phyloP scores from a whole-genome alignment of 1,140 invertebrate genomes.

The Aethina tumida region DNA sequence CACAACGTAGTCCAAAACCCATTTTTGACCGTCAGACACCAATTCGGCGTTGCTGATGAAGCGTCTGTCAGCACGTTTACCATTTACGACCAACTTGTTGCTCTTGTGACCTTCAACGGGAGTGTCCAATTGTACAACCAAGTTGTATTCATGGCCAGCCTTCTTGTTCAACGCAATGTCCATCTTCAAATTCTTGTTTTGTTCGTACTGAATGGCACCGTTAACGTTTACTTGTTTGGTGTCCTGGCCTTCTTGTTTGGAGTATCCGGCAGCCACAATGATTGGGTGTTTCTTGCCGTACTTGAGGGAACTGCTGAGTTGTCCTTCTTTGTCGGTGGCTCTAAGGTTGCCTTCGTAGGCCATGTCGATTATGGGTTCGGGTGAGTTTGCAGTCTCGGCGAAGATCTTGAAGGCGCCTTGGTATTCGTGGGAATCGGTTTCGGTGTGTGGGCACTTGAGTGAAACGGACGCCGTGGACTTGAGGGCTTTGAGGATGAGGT shows the following conservation, averaged over 20 bases:
- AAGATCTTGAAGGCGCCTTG: constrained; percentile 13
- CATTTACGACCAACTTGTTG: constrained; percentile 42
- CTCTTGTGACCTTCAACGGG: constrained; percentile 45
- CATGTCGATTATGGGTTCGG: constrained; percentile 20
- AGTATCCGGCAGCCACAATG: constrained; percentile 16
- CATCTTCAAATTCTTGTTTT: constrained; percentile 41
- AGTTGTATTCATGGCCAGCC: constrained; percentile 36
- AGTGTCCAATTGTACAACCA: constrained; percentile 37
- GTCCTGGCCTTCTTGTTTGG: constrained; percentile 11
- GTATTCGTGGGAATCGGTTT: constrained; percentile 9
- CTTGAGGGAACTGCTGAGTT: constrained; percentile 25
- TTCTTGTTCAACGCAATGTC: constrained; percentile 31
- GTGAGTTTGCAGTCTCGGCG: constrained; percentile 9
- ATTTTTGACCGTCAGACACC: constrained; percentile 40
- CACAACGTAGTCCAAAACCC: constrained; percentile 39
- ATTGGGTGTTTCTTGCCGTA: constrained; percentile 19
- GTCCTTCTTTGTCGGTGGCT: constrained; percentile 14
- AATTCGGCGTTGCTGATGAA: constrained; percentile 34
- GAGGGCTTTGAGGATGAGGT: constrained; percentile 41
- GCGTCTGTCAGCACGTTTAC: constrained; percentile 40
- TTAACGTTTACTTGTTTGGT: constrained; percentile 22
- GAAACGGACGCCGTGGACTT: constrained; percentile 32
- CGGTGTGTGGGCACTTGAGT: constrained; percentile 6
- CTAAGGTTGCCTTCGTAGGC: constrained; percentile 23
- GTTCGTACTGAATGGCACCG: constrained; percentile 41